Base-by-base conservation (phyloP, 2,113 vertebrate genomes). In the Elanoides forficatus region DNA sequence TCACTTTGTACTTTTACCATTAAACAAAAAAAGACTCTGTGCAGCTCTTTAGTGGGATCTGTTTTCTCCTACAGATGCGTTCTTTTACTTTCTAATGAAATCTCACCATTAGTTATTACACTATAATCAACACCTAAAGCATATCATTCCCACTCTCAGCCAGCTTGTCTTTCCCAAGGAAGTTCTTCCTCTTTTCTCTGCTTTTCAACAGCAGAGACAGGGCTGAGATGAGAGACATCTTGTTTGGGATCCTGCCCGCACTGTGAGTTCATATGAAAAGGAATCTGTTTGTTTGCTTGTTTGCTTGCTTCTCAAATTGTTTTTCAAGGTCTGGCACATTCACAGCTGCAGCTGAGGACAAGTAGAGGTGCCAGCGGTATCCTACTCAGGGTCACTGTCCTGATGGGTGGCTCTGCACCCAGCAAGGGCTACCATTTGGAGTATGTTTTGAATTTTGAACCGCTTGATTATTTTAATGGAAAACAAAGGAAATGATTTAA, bases 271-370 rank as follows among this genome's bases (percentile, higher is more conserved):
- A 91, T 96, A 91, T 58, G 74, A 97, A 91, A 96, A 95, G 78
- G 95, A 96, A 95, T 96, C 93, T 95, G 88, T 95, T 96, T 96
- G 86, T 88, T 96, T 97, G 91, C 94, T 95, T 95, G 92, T 93
- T 92, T 96, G 53, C 82, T 93, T 81, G 56, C 56, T 94, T 90
- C 91, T 95, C 83, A 84, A 93, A 95, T 89, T 94, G 93, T 96
- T 95, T 97, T 88, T 85, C 83, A 89, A 89, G 70, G 78, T 93
- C 86, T 97, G 93, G 86, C 94, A 68, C 71, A 93, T 63, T 90
- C 78, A 85, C 66, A 87, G 81, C 62, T 89, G 93, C 62, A 94
- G 59, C 70, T 3, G 2, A 25, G 74, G 88, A 90, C 73, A 42
- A 42, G 56, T 7, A 79, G 83, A 91, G 34, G 79, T 92, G 93